phyloP scores from a whole-genome alignment of 2,888 invertebrate genomes.

The Ormyrus pomaceus region DNA sequence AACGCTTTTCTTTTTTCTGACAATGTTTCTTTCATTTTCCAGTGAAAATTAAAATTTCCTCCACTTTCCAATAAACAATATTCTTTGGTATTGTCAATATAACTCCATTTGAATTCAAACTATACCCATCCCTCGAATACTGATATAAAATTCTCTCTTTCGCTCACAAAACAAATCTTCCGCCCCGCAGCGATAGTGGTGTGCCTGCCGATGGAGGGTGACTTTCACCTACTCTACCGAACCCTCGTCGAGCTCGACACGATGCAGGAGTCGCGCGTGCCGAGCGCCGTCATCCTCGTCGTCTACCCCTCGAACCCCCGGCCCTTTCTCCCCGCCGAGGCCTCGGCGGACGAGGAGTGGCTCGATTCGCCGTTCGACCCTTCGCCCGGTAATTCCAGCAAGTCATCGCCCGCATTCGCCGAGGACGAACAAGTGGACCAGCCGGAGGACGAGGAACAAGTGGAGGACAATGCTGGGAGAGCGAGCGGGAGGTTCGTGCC shows the following conservation, averaged over 20 bases:
- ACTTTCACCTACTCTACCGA: constrained; percentile 56
- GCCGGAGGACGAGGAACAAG: not conserved
- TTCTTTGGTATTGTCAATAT: too few species aligned
- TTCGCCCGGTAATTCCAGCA: not conserved
- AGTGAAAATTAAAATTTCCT: too few species aligned
- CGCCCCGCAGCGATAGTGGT: constrained; percentile 75
- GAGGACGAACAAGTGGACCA: constrained; percentile 21
- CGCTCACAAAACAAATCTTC: too few species aligned
- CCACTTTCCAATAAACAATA: too few species aligned
- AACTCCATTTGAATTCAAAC: too few species aligned
- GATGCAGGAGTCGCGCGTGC: constrained; percentile 73
- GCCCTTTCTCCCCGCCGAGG: constrained; percentile 29
- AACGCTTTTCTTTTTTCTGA: too few species aligned
- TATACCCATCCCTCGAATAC: too few species aligned
- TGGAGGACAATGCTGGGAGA: not conserved
- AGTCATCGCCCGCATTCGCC: constrained; percentile 33
- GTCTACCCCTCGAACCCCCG: constrained; percentile 62
- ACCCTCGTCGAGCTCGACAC: constrained; percentile 73
- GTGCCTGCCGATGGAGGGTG: constrained; percentile 76
- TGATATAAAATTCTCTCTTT: too few species aligned
- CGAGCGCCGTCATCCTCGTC: constrained; percentile 75
- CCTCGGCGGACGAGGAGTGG: constrained; percentile 34
- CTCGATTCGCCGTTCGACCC: not conserved
- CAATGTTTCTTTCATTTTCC: too few species aligned
- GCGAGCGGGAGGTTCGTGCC: constrained; percentile 55